Evolutionary conservation across 2,888 invertebrate genomes (phyloP), one percentile per base, ranked within the genome.

Genomic region (Synanthedon tipuliformis): DNA sequence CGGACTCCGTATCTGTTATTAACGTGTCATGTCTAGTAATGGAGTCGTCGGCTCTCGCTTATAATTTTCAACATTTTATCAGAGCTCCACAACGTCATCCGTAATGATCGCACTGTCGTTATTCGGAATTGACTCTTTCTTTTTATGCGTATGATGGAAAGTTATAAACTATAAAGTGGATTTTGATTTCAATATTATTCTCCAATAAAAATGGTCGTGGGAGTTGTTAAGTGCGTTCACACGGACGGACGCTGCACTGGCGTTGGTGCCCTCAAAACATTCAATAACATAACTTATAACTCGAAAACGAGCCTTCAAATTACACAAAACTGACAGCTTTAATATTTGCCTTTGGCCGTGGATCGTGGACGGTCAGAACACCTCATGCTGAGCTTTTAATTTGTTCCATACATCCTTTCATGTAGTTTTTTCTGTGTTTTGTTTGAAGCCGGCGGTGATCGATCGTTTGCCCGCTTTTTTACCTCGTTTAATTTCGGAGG

Each of bases 381-480:
- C 78, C 80, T 80, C 86, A 86, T 75, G 86, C 86, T 85, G 86
- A 70, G 85, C 84, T 75, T 86, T 85, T 85, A 86, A 86, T 86
- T 86, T 85, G 85, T 83, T 85, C 81, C 82, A 76, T 78, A 75
- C 82, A 82, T 84, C 85, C 77, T 81, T 79, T 78, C 81, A 71
- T 72, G 77, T 78, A 73, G 71, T 75, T 78, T 78, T 77, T 82
- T 82, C 78, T 83, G 73, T 73, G 78, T 85, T 85, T 82, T 82
- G 80, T 85, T 81, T 81, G 81, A 71, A 70, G 65, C 69, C 68
- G 66, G 70, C 65, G 69, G 78, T 85, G 85, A 85, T 85, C 83
- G 85, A 86, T 86, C 78, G 85, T 80, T 81, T 75, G 77, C 69
- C 69, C 73, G 76, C 71, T 81, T 85, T 85, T 85, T 85, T 84